Conservation (phyloP, 2,113 vertebrate genomes). For the Calyptommatus sinebrachiatus region DNA sequence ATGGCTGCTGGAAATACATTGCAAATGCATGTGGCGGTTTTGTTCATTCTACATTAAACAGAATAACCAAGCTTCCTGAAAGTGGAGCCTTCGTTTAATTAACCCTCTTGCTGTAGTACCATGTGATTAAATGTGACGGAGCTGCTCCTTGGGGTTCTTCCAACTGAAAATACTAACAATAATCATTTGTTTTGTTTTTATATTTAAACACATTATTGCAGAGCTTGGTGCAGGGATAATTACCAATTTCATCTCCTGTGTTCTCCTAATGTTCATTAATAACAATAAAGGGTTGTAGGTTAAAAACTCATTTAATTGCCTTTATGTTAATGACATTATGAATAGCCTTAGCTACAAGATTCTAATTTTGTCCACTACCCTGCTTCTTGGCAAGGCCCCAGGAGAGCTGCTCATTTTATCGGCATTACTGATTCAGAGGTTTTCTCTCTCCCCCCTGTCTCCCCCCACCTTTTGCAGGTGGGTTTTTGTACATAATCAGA, state of each 20-base stretch:
- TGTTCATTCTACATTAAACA: conserved; percentile 80
- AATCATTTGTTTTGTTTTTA: conserved; percentile 95
- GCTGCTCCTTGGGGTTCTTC: conserved; percentile 85
- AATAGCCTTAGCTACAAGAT: conserved; percentile 89
- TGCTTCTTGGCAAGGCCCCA: conserved; percentile 84
- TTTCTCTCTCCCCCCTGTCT: conserved; percentile 47
- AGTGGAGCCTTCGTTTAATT: conserved; percentile 90
- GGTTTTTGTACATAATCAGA: conserved; percentile 90
- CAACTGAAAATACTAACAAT: conserved; percentile 88
- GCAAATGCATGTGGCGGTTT: conserved; percentile 73
- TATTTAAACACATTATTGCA: conserved; percentile 92
- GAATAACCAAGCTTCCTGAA: conserved; percentile 76
- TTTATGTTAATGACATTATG: conserved; percentile 99
- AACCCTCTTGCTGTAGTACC: conserved; percentile 90
- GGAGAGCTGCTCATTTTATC: conserved; percentile 94
- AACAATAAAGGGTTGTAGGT: conserved; percentile 98
- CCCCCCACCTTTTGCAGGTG: conserved; percentile 77
- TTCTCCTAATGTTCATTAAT: conserved; percentile 97
- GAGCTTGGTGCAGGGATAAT: conserved; percentile 94
- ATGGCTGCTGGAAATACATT: conserved; percentile 76
- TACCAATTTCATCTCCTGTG: conserved; percentile 92
- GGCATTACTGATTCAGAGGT: conserved; percentile 89
- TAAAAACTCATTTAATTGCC: conserved; percentile 99
- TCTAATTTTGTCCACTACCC: conserved; percentile 96
- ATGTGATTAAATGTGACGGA: conserved; percentile 94